These are phyloP conservation scores for Esox niger DNA, from an alignment of 2,113 vertebrate species.

Conservation along the genomic window DNA sequence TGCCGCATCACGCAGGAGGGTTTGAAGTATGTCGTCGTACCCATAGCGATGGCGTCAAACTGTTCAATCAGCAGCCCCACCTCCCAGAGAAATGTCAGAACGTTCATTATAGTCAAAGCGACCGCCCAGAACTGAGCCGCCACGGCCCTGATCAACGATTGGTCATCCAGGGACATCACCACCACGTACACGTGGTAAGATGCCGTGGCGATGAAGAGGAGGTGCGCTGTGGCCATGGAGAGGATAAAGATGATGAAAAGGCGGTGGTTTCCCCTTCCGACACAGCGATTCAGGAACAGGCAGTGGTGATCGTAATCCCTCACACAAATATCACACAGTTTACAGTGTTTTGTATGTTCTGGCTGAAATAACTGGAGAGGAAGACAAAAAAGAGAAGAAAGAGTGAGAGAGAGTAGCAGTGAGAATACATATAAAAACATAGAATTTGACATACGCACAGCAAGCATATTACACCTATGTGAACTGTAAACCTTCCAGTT, in stretches of 20 bases:
- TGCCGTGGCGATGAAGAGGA: conserved; percentile 55
- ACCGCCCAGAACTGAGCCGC: conserved; percentile 72
- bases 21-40: conserved; percentile 71
- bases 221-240: conserved; percentile 54
- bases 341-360: conserved; percentile 76
- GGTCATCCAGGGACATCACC: conserved; percentile 6
- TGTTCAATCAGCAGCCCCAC: conserved; percentile 71
- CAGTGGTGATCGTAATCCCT: conserved; percentile 80
- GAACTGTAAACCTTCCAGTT: too few relatives aligned
- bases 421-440: not conserved
- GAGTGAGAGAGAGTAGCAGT: not conserved
- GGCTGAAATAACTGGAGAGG: conserved; percentile 68
- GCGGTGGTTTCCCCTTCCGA: conserved; percentile 72
- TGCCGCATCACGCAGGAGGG: conserved; percentile 30
- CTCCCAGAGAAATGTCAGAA: conserved; percentile 70
- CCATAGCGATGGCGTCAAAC: conserved; percentile 63
- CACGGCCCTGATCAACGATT: conserved; percentile 45
- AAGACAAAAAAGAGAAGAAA: not conserved
- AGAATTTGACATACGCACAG: too few relatives aligned
- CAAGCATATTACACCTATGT: too few relatives aligned
- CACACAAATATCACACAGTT: conserved; percentile 75
- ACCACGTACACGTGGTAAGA: conserved; percentile 53
- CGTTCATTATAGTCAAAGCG: conserved; percentile 64
- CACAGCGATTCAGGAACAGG: conserved; percentile 76
- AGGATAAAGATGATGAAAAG: conserved; percentile 74